These are phyloP conservation scores for Nyctibius grandis DNA, from an alignment of 2,797 vertebrate species.

Conservation along the genomic window DNA sequence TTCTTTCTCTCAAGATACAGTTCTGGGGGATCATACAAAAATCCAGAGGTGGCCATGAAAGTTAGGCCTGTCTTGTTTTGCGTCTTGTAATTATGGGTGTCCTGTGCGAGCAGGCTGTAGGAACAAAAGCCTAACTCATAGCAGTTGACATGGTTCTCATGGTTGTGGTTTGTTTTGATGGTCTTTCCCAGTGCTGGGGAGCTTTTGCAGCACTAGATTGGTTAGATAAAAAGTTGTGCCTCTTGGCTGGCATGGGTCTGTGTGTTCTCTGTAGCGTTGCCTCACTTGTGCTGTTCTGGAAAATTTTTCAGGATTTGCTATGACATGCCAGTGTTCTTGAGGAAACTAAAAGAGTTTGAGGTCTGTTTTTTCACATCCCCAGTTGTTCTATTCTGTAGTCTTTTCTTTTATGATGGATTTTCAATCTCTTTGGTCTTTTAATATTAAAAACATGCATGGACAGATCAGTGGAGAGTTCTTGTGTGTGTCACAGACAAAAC, in stretches of 20 bases:
- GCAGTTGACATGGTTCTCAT: not conserved
- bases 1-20: not conserved
- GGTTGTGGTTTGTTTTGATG: not conserved
- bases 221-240: not conserved
- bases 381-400: not conserved
- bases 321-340: not conserved
- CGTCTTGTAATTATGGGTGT: not conserved
- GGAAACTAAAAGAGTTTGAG: not conserved
- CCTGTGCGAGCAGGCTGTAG: not conserved
- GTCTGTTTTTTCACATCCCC: not conserved
- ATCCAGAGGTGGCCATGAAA: not conserved
- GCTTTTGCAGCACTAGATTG: not conserved
- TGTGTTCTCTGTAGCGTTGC: not conserved
- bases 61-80: not conserved
- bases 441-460: not conserved
- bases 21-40: not conserved
- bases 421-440: not conserved
- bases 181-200: not conserved
- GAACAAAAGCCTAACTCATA: not conserved
- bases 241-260: not conserved
- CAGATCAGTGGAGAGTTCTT: not conserved
- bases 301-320: not conserved
- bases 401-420: not conserved
- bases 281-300: not conserved
- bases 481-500: not conserved